Conservation (phyloP, 2,888 invertebrate species). For the Branchellion lobata region DNA sequence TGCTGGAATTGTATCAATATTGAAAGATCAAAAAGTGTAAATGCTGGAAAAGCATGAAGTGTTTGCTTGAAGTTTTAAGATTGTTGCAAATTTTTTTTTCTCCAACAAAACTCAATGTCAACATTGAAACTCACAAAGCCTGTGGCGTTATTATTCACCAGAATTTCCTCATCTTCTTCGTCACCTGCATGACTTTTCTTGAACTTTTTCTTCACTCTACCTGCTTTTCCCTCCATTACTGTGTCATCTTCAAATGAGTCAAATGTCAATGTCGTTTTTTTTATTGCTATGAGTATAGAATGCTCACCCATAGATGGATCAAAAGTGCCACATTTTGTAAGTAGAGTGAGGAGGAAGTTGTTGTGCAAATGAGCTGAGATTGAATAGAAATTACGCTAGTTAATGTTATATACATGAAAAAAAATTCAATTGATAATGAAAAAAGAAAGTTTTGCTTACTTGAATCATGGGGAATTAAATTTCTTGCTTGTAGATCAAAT, state of each 20-base stretch:
- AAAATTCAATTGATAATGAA: neutral
- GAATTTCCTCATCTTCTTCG: neutral
- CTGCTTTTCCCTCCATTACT: neutral
- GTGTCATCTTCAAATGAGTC: too few species aligned
- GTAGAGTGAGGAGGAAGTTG: constrained; percentile 76
- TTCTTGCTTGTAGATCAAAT: constrained; percentile 77
- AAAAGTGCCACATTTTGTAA: constrained; percentile 71
- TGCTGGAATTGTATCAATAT: constrained; percentile 53
- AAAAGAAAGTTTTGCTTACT: too few species aligned
- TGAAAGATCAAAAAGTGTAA: too few species aligned
- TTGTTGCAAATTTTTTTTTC: too few species aligned
- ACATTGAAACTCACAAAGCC: constrained; percentile 32
- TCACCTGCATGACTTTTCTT: neutral
- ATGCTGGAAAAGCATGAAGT: too few species aligned
- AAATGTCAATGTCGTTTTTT: neutral
- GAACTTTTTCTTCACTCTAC: constrained; percentile 19
- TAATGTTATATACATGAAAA: neutral
- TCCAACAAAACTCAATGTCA: too few species aligned
- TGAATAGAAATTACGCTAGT: neutral
- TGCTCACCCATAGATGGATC: constrained; percentile 1
- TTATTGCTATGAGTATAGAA: neutral
- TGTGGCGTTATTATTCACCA: neutral
- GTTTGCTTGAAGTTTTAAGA: too few species aligned
- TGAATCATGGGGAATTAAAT: constrained; percentile 70
- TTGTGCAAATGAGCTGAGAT: constrained; percentile 75